Evolutionary conservation across 2,888 invertebrate genomes (phyloP).

Genomic region (Heteromyza rotundicornis): DNA sequence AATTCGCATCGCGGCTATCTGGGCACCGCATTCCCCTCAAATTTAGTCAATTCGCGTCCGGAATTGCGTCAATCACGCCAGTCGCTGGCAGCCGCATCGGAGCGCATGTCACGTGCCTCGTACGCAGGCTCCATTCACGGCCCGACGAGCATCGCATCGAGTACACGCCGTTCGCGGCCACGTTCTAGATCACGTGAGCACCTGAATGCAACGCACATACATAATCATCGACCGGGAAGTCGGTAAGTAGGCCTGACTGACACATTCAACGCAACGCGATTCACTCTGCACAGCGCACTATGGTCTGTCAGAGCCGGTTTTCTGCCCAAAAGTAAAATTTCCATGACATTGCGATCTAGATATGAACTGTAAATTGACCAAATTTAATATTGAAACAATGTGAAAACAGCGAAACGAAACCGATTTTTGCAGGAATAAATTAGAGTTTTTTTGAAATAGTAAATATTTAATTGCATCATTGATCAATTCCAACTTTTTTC

Average conservation of each 20-base stretch:
- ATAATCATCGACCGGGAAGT: conserved; percentile 73
- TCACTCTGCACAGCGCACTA: not conserved
- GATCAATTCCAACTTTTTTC: no score
- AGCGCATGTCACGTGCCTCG: conserved; percentile 79
- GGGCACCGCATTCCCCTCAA: conserved; percentile 72
- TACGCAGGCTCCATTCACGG: conserved; percentile 72
- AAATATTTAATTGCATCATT: no score
- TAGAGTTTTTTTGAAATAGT: no score
- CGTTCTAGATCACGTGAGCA: conserved; percentile 78
- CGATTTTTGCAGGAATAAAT: no score
- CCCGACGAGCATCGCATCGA: conserved; percentile 67
- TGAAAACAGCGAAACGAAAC: no score
- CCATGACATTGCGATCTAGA: conserved; percentile 12
- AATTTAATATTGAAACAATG: no score
- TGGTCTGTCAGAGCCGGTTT: not conserved
- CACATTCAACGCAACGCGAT: no score
- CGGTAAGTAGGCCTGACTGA: conserved; percentile 65
- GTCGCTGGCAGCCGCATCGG: conserved; percentile 82
- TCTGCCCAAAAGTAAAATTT: not conserved
- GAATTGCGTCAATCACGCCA: conserved; percentile 87
- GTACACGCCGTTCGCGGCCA: conserved; percentile 74
- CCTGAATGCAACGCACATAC: conserved; percentile 64
- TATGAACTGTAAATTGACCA: no score
- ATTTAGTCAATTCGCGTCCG: conserved; percentile 78
- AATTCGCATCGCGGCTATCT: conserved; percentile 77